Base-by-base conservation (phyloP, 2,888 invertebrate genomes). In the Sinopyrophorus schimmeli region DNA sequence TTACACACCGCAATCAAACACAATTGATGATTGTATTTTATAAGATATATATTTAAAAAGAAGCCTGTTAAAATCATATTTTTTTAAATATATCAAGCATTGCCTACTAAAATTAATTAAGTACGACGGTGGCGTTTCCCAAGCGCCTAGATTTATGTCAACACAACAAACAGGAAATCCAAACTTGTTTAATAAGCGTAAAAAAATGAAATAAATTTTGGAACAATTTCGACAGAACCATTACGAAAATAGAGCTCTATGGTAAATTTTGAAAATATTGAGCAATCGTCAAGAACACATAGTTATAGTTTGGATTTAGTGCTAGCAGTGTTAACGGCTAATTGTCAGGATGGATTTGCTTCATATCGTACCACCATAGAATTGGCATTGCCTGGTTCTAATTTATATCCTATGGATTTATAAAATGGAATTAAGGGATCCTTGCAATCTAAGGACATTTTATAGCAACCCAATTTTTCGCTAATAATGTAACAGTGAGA, bases 391-490 rank as follows among this genome's bases (percentile, higher is more conserved):
- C 90, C 91, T 4, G 86, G 82, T 68, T 93, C 89, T 35, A 86
- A 77, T 53, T 80, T 82, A 70, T 91, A 95, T 4, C 94, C 95
- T 54, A 95, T 78, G 3, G 83, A 83, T 69, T 88, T 85, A 70
- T 97, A 97, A 73, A 94, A 96, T 55, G 86, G 83, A 57, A 93
- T 86, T 49, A 95, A 80, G 56, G 82, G 82, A 70, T 96, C 94
- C 68, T 88, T 89, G 75, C 96, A 94, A 67, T 93, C 92, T 60
- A 94, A 72, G 0, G 90, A 86, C 79, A 94, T 85, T 77, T 94
- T 94, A 72, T 94, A 94, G 71, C 92, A 92, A 9, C 87, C 87
- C 14, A 93, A 70, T 60, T 86, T 61, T 84, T 82, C 0, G 92
- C 87, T 32, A 94, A 72, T 38, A 89, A 75, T 0, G 84, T 83